Evolutionary conservation across 2,113 vertebrate species (phyloP), one percentile per base, ranked within the genome.

Genomic region (Gymnorhina tibicen): DNA sequence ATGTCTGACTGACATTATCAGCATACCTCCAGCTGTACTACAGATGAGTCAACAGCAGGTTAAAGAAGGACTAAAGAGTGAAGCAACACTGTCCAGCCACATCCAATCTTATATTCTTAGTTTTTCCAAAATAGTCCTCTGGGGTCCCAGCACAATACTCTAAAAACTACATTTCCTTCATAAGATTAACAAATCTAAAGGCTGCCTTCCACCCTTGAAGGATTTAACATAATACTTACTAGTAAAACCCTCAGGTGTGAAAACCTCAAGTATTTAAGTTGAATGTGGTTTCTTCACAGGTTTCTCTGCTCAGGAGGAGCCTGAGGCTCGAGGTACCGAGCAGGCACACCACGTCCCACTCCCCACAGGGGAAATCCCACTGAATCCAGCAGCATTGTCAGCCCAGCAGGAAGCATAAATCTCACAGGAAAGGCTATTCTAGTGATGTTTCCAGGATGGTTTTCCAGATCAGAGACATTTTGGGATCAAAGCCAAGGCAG

Each of bases 341-440:
- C 58, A 87, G 85, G 53, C 53, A 56, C 46, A 64, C 5, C 46
- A 28, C 2, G 33, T 75, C 17, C 53, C 41, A 6, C 62, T 76
- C 49, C 44, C 27, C 37, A 32, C 24, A 44, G 41, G 58, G 27
- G 67, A 93, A 93, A 83, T 66, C 82, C 85, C 41, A 30, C 53
- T 3, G 0, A 85, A 85, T 21, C 47, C 0, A 0, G 46, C 41
- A 9, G 44, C 41, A 49, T 19, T 85, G 70, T 64, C 85, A 87
- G 37, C 49, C n/a, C 63, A 72, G 69, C 67, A 85, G 88, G 67
- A 96, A 94, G 41, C 70, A 85, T n/a, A 60, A 73, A 62, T 88
- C 88, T 88, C 96, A 92, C 58, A 88, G 91, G 82, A 92, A 95
- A 88, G 37, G 22, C 59, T 88, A 20, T 85, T 88, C 82, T 46